Evolutionary conservation across 1,140 invertebrate genomes (phyloP), one percentile per base, ranked within the genome.

Genomic region (Tetranychus urticae): DNA sequence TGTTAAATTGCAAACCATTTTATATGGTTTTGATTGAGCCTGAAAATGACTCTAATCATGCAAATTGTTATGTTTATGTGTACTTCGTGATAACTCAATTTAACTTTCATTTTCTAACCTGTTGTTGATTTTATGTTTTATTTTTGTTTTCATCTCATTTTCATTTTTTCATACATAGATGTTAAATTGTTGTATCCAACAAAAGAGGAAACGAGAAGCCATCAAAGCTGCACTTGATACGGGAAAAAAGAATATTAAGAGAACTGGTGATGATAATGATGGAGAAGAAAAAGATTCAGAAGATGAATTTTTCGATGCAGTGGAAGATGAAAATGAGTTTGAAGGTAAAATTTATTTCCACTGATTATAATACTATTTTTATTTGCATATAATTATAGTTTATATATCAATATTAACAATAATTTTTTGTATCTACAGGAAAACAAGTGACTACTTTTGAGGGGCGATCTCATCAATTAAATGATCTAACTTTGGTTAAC

Each of bases 131-230:
- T 52, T 52, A 6, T n/a, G 13, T n/a, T n/a, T 33, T 23, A 31
- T 33, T n/a, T 47, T 2, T n/a, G 13, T 47, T n/a, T 47, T 47
- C 7, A 47, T 8, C 46, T 8, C 46, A 14, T 8, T 47, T 47
- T n/a, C 46, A 12, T 47, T 8, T 8, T 47, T n/a, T n/a, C 8
- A 96, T 70, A 75, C 96, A 31, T 80, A 97, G 79, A 88, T 97
- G 82, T 74, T 98, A 8, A 97, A 97, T 71, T 90, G 88, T 70
- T 98, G 93, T 71, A 91, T 97, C 64, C 80, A 83, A 60, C 79
- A 84, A 62, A 80, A 78, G 65, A 78, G 70, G 57, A 80, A 72
- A 75, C 77, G 70, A 66, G 71, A 74, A 62, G 39, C 10, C 10
- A 42, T 42, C 39, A 42, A 42, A 33, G 33, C 50, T 52, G 13